A percentile compares a stretch with the other conserved stretches of the same genome.
Evolutionary conservation across 2,113 vertebrate species (phyloP).

Genomic region (Bubo blakistoni): DNA sequence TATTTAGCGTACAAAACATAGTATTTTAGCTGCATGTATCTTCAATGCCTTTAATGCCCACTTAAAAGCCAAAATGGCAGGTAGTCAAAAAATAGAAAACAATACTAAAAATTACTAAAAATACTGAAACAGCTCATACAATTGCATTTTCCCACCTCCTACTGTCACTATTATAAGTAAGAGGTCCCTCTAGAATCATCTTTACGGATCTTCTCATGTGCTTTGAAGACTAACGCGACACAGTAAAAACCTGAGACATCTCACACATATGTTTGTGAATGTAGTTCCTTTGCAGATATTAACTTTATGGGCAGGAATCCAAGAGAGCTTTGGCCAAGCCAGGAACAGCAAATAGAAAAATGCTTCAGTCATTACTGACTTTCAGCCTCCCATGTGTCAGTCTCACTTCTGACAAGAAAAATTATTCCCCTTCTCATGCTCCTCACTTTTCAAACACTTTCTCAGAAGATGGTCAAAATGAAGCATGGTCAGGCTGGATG

Average conservation of each 20-base stretch:
- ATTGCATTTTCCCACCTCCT: neutral
- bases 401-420: neutral
- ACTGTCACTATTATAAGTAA: neutral
- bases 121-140: neutral
- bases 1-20: neutral
- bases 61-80: neutral
- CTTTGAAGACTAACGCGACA: neutral
- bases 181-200: neutral
- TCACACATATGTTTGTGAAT: neutral
- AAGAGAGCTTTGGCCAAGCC: neutral
- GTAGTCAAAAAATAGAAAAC: neutral
- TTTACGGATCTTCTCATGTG: neutral
- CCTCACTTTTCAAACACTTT: neutral
- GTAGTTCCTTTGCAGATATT: neutral
- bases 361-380: neutral
- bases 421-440: neutral
- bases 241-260: neutral
- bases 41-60: neutral
- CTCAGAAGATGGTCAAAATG: neutral
- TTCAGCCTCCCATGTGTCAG: neutral
- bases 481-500: neutral
- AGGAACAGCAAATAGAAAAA: neutral
- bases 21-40: neutral
- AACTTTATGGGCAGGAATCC: neutral
- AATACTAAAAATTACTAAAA: neutral